Conservation (phyloP, 2,113 vertebrate genomes). For the Panurus biarmicus region DNA sequence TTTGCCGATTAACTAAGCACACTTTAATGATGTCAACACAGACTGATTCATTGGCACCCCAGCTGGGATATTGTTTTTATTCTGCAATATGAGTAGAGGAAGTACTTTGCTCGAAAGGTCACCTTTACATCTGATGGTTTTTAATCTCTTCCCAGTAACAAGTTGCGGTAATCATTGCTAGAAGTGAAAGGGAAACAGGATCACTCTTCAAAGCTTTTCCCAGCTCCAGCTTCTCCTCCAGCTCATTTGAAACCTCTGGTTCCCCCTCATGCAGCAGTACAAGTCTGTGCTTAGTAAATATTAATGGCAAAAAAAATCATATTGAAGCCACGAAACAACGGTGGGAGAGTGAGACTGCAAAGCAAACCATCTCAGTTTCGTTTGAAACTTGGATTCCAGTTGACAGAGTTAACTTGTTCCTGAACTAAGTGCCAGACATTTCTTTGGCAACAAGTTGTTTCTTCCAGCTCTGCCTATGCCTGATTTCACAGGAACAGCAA, state of each 20-base stretch:
- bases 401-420: slow-evolving; percentile 16
- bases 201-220: not conserved
- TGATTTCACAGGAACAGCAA: not conserved
- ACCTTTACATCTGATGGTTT: slow-evolving; percentile 25
- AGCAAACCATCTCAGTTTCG: not conserved
- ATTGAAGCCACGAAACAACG: not conserved
- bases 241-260: not conserved
- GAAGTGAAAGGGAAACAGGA: not conserved
- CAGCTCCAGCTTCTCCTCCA: not conserved
- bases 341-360: not conserved
- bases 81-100: slow-evolving; percentile 45
- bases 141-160: not conserved
- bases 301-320: not conserved
- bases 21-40: slow-evolving; percentile 36
- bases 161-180: not conserved
- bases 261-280: not conserved
- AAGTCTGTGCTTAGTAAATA: not conserved
- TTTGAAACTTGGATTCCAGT: not conserved
- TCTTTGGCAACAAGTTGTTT: slow-evolving; percentile 17
- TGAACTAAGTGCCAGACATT: not conserved
- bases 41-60: slow-evolving; percentile 28
- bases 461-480: slow-evolving; percentile 4
- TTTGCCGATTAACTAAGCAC: not conserved
- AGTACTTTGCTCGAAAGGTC: slow-evolving; percentile 29
- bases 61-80: slow-evolving; percentile 6